Evolutionary conservation across 1,140 invertebrate genomes (phyloP), one percentile per base, ranked within the genome.

Genomic region (Papilio polyxenes): DNA sequence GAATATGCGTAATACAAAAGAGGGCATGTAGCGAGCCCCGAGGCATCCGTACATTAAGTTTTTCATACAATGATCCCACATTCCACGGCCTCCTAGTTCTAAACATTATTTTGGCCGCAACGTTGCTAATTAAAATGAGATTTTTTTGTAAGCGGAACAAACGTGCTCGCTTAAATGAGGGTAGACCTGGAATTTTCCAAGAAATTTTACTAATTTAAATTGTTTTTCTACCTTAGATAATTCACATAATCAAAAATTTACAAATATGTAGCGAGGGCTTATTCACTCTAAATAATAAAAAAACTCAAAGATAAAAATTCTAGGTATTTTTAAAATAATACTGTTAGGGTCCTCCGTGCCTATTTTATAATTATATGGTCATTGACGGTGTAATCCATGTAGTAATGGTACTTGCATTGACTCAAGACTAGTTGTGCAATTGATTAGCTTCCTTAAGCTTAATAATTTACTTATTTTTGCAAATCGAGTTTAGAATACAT

Each of bases 31-130:
- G 37, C 56, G 78, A 23, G 37, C 31, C 78, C 78, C 15, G 40
- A 80, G 78, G 78, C 56, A 80, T 65, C 11, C 78, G 59, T 23
- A 49, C 48, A 79, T 79, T 79, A 79, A 79, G 59, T 79, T 79
- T 79, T 79, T 79, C 31, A 20, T 79, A 80, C 78, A 80, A 80
- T 80, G 78, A 37, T n/a, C 78, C 56, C n/a, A 80, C 48, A 69
- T 80, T 80, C 78, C 59, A 1, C 59, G 40, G 69, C 78, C 77
- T 59, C 37, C 23, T 23, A 51, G 31, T 59, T 49, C 62, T 65
- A 11, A 65, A 80, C 17, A 15, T 80, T 69, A 80, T 69, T 65
- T 69, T 62, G 59, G 48, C 78, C 44, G 20, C 69, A 65, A 80
- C 65, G 78, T 69, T 69, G 59, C 37, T 80, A 80, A 80, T 80